Percentiles rank a stretch among this genome's conserved stretches.
Conservation (phyloP, 2,113 vertebrate genomes). For the Dasyornis broadbenti region DNA sequence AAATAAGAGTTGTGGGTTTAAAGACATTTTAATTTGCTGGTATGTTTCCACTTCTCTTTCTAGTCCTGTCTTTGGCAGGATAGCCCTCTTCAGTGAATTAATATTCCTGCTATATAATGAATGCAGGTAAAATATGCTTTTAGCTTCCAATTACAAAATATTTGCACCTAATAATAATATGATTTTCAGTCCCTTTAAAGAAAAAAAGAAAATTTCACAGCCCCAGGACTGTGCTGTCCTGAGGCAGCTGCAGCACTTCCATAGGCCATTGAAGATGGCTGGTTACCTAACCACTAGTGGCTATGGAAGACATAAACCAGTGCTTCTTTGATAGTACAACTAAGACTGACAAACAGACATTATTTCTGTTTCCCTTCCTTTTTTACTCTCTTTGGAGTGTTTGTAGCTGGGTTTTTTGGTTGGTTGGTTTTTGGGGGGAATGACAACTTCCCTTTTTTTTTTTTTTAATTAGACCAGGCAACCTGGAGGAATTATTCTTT, state of each 20-base stretch:
- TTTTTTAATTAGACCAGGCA: background rate
- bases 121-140: background rate
- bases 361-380: background rate
- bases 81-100: background rate
- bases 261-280: accelerated
- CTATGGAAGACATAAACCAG: background rate
- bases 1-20: background rate
- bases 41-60: background rate
- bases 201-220: background rate
- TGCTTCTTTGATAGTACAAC: background rate
- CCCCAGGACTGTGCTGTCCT: background rate
- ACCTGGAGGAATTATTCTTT: background rate
- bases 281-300: background rate
- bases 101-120: background rate
- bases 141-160: background rate
- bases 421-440: too few relatives aligned
- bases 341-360: background rate
- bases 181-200: background rate
- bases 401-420: background rate
- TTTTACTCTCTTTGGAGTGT: background rate
- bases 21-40: background rate
- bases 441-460: too few relatives aligned
- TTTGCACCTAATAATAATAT: background rate
- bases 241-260: accelerated
- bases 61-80: background rate